Conservation (phyloP, 2,888 invertebrate genomes). For the Trichopoda pennipes region DNA sequence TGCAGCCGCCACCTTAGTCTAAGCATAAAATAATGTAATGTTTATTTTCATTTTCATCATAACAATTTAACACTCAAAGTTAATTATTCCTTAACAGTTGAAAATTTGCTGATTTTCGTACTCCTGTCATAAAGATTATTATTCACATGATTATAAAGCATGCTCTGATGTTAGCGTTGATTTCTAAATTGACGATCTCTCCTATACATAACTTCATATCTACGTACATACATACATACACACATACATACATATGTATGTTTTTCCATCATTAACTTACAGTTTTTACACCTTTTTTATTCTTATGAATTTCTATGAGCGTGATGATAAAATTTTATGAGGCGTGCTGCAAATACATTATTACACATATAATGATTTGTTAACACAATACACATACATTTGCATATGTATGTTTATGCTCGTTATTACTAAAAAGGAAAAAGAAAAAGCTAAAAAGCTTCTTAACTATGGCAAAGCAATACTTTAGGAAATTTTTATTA, state of each 20-base stretch:
- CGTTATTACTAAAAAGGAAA: no score
- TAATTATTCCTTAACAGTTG: neutral
- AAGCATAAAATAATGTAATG: no score
- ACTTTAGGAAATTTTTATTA: no score
- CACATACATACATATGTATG: neutral
- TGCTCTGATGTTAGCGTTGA: neutral
- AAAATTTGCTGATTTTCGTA: neutral
- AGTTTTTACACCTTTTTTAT: slow-evolving; percentile 49
- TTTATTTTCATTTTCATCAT: neutral
- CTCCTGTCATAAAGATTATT: neutral
- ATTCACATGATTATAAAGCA: neutral
- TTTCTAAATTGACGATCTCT: neutral
- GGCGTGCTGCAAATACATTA: neutral
- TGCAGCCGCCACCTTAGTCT: no score
- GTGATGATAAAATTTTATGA: slow-evolving; percentile 31
- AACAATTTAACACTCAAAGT: neutral
- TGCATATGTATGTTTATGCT: no score
- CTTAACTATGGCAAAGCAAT: no score
- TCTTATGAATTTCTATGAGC: slow-evolving; percentile 20
- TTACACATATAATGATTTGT: no score
- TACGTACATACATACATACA: neutral
- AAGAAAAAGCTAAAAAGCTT: no score
- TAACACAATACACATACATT: neutral
- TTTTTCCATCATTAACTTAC: slow-evolving; percentile 15
- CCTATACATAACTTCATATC: no score